phyloP scores from a whole-genome alignment of 2,113 vertebrate species.

The Galbula dea region DNA sequence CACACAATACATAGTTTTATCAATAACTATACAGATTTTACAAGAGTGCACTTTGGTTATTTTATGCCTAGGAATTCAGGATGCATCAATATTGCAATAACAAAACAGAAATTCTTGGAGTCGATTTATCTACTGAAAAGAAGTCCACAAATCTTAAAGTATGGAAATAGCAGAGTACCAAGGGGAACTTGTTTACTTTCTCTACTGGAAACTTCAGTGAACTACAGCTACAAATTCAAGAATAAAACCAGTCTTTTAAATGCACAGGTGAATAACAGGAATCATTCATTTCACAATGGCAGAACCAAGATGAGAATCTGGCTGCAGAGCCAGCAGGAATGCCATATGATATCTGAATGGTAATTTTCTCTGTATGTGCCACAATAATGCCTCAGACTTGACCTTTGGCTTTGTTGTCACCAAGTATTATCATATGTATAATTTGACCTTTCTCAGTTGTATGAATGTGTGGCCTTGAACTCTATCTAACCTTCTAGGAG shows the following conservation, averaged over 20 bases:
- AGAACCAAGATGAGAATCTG: slow-evolving; percentile 29
- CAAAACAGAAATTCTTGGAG: neutral
- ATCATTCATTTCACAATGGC: neutral
- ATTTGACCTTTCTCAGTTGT: slow-evolving; percentile 51
- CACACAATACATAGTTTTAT: neutral
- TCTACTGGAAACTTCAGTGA: neutral
- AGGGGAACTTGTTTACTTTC: neutral
- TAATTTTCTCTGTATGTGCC: slow-evolving; percentile 54
- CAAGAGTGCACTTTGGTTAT: neutral
- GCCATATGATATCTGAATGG: slow-evolving; percentile 54
- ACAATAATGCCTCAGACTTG: slow-evolving; percentile 51
- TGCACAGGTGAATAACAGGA: neutral
- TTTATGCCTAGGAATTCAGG: neutral
- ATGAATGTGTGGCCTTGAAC: slow-evolving; percentile 60
- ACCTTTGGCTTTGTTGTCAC: slow-evolving; percentile 64
- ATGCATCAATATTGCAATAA: neutral
- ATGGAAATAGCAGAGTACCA: neutral
- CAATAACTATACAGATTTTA: neutral
- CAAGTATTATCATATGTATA: slow-evolving; percentile 62
- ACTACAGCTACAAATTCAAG: neutral
- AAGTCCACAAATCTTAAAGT: neutral
- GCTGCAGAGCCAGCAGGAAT: neutral
- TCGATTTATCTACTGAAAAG: neutral
- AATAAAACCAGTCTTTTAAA: neutral
- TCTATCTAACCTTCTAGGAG: slow-evolving; percentile 53